phyloP scores from a whole-genome alignment of 2,888 invertebrate species.

The Panzeria rudis region DNA sequence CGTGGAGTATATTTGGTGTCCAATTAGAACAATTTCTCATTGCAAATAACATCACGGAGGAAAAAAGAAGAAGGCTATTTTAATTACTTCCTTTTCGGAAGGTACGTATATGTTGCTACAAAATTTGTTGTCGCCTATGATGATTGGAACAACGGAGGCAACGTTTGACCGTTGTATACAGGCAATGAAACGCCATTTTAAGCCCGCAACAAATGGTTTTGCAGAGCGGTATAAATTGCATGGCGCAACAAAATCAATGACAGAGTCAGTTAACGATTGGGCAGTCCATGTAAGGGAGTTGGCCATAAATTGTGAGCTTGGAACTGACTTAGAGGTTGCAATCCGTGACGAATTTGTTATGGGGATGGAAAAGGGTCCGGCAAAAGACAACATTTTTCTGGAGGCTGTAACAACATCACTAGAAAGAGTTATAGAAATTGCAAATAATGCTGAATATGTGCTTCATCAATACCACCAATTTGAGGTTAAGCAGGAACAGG shows the following conservation, averaged over 20 bases:
- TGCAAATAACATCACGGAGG: not conserved
- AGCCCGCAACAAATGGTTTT: not conserved
- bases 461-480: not conserved
- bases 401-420: not conserved
- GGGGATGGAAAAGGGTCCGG: not conserved
- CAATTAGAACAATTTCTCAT: not conserved
- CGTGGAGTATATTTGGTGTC: not conserved
- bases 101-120: not conserved
- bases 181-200: not conserved
- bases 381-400: not conserved
- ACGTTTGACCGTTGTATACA: not conserved
- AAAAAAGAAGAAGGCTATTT: not conserved
- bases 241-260: not conserved
- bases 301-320: conserved; percentile 3
- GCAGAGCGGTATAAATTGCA: not conserved
- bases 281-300: not conserved
- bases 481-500: not conserved
- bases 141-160: not conserved
- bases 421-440: not conserved
- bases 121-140: not conserved
- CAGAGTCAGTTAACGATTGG: not conserved
- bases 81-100: not conserved
- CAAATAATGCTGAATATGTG: not conserved
- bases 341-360: too few species aligned
- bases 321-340: not conserved